These are phyloP conservation scores for Druon quercuslanigerum DNA, from an alignment of 1,140 invertebrate genomes.

Conservation along the genomic window DNA sequence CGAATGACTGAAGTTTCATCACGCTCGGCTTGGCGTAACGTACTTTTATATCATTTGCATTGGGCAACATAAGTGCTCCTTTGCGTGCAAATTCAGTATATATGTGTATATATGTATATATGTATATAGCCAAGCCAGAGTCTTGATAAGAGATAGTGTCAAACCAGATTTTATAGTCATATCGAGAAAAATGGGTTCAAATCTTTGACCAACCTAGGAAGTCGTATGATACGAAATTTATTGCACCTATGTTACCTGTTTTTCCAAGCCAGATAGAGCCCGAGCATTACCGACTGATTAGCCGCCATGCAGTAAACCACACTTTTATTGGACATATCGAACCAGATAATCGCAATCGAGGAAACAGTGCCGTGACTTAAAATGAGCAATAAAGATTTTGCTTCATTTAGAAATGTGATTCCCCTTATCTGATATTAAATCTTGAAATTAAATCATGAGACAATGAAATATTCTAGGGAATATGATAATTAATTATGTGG, in stretches of 20 bases:
- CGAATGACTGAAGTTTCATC: slow-evolving; percentile 16
- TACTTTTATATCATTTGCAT: slow-evolving; percentile 28
- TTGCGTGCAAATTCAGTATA: slow-evolving; percentile 2
- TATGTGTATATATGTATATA: not conserved
- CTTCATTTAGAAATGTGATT: not conserved
- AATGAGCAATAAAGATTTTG: slow-evolving; percentile 2
- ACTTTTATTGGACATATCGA: slow-evolving; percentile 3
- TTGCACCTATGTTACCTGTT: not conserved
- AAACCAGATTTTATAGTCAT: slow-evolving; percentile 16
- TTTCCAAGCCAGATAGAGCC: not conserved
- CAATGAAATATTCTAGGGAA: not conserved
- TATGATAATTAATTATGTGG: not conserved
- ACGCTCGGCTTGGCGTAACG: slow-evolving; percentile 12
- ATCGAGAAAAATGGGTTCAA: slow-evolving; percentile 19
- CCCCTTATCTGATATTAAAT: not conserved
- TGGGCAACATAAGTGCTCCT: slow-evolving; percentile 9
- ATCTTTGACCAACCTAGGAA: not conserved
- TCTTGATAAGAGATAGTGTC: slow-evolving; percentile 14
- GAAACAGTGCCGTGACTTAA: not conserved
- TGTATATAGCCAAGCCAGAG: not conserved
- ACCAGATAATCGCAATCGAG: not conserved
- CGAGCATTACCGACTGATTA: not conserved
- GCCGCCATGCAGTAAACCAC: not conserved
- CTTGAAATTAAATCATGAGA: not conserved
- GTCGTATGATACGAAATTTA: not conserved